phyloP scores from a whole-genome alignment of 2,888 invertebrate genomes.

The Mystacides longicornis region DNA sequence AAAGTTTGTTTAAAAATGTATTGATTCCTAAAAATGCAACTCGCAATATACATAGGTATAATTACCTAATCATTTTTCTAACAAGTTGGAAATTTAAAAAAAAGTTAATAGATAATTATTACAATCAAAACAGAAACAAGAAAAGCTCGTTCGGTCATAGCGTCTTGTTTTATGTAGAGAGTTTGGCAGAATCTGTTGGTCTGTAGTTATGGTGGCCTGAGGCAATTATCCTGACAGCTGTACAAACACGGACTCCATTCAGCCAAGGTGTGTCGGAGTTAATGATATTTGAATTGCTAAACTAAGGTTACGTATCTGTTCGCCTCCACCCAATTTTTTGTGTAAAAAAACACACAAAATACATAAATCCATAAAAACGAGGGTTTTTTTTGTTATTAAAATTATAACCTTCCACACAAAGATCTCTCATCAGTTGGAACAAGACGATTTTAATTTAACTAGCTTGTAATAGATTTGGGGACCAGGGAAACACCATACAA shows the following conservation, averaged over 20 bases:
- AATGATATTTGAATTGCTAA: slow-evolving; percentile 1
- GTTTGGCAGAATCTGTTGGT: no score
- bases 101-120: no score
- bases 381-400: not conserved
- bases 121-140: no score
- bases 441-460: slow-evolving; percentile 2
- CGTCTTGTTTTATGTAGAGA: no score
- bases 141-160: no score
- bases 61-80: no score
- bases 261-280: slow-evolving; percentile 1
- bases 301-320: not conserved
- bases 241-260: not conserved
- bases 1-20: no score
- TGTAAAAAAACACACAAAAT: not conserved
- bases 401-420: not conserved
- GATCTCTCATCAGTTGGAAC: not conserved
- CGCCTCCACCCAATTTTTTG: not conserved
- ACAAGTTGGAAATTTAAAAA: no score
- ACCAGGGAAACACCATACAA: not conserved
- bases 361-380: not conserved
- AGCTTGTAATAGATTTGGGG: not conserved
- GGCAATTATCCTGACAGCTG: not conserved
- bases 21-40: no score
- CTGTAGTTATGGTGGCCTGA: no score
- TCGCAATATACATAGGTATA: no score